Evolutionary conservation across 2,113 vertebrate genomes (phyloP).

Genomic region (Sakesphorus luctuosus): DNA sequence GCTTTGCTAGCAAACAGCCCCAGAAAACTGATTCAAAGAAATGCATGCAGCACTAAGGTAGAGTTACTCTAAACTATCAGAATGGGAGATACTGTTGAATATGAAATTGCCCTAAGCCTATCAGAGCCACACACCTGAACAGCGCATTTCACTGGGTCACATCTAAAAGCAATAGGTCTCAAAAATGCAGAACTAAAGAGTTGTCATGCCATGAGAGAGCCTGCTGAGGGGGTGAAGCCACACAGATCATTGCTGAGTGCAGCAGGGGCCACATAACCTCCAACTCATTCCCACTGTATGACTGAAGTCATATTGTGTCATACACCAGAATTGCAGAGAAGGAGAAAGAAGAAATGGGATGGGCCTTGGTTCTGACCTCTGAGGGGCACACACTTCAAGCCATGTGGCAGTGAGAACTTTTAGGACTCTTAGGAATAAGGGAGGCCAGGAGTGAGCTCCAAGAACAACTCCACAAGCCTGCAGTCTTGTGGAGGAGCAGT

Average conservation of each 20-base stretch:
- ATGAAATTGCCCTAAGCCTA: not conserved
- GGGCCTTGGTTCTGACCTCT: not conserved
- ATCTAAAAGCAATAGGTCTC: not conserved
- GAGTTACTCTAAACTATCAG: not conserved
- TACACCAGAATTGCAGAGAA: not conserved
- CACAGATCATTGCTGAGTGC: not conserved
- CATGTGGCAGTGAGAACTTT: not conserved
- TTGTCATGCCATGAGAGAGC: not conserved
- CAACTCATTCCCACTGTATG: not conserved
- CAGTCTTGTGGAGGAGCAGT: not conserved
- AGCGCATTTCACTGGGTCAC: not conserved
- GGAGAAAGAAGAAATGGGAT: not conserved
- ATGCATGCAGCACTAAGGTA: not conserved
- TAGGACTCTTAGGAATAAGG: not conserved
- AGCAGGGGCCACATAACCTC: not conserved
- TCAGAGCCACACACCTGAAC: not conserved
- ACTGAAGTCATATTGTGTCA: not conserved
- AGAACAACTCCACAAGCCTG: not conserved
- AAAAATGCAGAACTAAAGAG: not conserved
- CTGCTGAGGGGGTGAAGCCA: not conserved
- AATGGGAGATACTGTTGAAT: not conserved
- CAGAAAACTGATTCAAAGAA: not conserved
- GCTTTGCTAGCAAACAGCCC: not conserved
- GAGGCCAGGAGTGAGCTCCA: not conserved
- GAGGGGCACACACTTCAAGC: not conserved